Evolutionary conservation across 2,888 invertebrate genomes (phyloP).

Genomic region (Cactoblastis cactorum): DNA sequence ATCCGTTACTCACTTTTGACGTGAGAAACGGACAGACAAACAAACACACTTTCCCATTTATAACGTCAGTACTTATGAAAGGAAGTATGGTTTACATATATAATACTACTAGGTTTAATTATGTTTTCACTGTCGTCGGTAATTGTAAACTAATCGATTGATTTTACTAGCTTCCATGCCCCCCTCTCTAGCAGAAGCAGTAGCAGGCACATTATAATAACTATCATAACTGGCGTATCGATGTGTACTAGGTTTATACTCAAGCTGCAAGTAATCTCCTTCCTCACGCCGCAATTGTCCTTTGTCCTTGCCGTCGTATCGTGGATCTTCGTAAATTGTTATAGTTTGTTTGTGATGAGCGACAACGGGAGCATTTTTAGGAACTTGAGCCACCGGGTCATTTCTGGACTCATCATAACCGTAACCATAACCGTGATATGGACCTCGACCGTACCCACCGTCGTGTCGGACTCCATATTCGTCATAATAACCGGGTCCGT

Average conservation of each 20-base stretch:
- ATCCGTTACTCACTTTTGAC: too few relatives aligned
- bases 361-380: slow-evolving; percentile 57
- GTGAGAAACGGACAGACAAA: too few relatives aligned
- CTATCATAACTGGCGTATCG: slow-evolving; percentile 69
- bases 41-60: too few relatives aligned
- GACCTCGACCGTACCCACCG: slow-evolving; percentile 62
- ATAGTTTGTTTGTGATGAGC: slow-evolving; percentile 72
- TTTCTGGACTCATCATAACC: slow-evolving; percentile 61
- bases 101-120: background rate
- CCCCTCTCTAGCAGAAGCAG: slow-evolving; percentile 38
- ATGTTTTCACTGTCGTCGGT: slow-evolving; percentile 51
- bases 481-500: slow-evolving; percentile 65
- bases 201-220: slow-evolving; percentile 52
- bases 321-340: slow-evolving; percentile 74
- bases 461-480: slow-evolving; percentile 61
- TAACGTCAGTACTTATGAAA: too few relatives aligned
- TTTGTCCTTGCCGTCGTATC: slow-evolving; percentile 61
- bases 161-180: slow-evolving; percentile 68
- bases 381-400: slow-evolving; percentile 53
- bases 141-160: slow-evolving; percentile 73
- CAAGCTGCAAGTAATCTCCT: slow-evolving; percentile 65
- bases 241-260: slow-evolving; percentile 66
- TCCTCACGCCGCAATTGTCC: slow-evolving; percentile 59
- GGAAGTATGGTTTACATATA: too few relatives aligned
- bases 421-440: slow-evolving; percentile 62